Conservation (phyloP, 2,797 vertebrate species). For the Champsocephalus esox region DNA sequence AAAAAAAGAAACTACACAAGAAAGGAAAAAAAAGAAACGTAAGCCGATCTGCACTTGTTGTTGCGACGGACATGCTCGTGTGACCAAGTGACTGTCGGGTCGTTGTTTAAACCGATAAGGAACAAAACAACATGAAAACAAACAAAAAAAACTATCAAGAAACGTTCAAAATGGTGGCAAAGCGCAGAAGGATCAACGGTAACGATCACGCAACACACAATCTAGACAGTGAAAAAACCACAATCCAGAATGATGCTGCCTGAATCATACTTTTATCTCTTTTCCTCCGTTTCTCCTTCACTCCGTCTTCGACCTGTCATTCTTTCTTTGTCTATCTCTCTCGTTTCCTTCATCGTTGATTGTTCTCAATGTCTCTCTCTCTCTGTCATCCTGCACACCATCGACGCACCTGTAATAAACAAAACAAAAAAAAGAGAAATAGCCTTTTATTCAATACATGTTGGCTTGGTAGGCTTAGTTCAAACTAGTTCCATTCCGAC, state of each 20-base stretch:
- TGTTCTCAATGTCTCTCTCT: conserved; percentile 20
- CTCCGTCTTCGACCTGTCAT: neutral
- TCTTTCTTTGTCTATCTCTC: neutral
- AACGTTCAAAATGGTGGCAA: conserved; percentile 48
- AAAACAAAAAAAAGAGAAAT: conserved; percentile 66
- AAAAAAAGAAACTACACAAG: conserved; percentile 44
- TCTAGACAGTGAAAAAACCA: conserved; percentile 40
- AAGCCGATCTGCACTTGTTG: conserved; percentile 73
- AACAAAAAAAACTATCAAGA: conserved; percentile 32
- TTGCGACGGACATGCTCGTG: conserved; percentile 73
- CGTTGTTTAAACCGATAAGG: conserved; percentile 58
- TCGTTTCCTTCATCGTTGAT: neutral
- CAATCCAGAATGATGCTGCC: conserved; percentile 70
- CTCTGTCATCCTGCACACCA: conserved; percentile 53
- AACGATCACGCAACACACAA: conserved; percentile 59
- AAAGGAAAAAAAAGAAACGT: conserved; percentile 29
- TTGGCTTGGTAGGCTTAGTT: conserved; percentile 78
- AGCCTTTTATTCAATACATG: conserved; percentile 76
- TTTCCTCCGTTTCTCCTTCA: conserved; percentile 3
- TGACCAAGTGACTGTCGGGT: conserved; percentile 73
- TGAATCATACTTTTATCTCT: conserved; percentile 50
- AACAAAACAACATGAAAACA: conserved; percentile 57
- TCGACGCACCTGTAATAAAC: conserved; percentile 71
- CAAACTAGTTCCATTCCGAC: conserved; percentile 80
- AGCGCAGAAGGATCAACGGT: conserved; percentile 62